phyloP scores from a whole-genome alignment of 1,140 invertebrate genomes.

The Episyrphus balteatus region DNA sequence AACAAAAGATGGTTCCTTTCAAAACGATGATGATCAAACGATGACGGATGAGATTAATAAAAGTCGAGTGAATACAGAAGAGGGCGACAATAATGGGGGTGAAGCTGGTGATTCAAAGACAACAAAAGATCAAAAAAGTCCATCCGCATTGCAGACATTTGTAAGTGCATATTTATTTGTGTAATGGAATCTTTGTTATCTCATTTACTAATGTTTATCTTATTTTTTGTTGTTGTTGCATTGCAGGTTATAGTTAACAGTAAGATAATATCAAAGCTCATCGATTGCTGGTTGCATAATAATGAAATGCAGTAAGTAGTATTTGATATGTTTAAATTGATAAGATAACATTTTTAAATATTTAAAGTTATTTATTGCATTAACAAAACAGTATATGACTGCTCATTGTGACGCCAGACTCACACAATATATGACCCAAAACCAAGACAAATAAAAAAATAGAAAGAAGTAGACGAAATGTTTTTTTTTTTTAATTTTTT shows the following conservation, averaged over 20 bases:
- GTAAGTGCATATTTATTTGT: slow-evolving; percentile 19
- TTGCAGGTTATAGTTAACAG: slow-evolving; percentile 57
- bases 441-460: no score
- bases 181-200: background rate
- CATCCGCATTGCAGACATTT: slow-evolving; percentile 32
- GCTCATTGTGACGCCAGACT: no score
- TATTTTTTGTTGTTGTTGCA: slow-evolving; percentile 16
- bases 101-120: background rate
- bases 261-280: slow-evolving; percentile 51
- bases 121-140: slow-evolving; percentile 4
- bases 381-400: no score
- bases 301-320: slow-evolving; percentile 42
- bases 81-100: slow-evolving; percentile 3
- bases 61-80: slow-evolving; percentile 2
- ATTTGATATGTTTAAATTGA: slow-evolving; percentile 13
- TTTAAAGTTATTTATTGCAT: no score
- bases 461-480: no score
- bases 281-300: slow-evolving; percentile 56
- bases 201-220: background rate
- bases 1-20: slow-evolving; percentile 14
- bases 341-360: no score
- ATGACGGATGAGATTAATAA: slow-evolving; percentile 8
- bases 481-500: no score
- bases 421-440: no score
- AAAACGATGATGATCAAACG: background rate